These are phyloP conservation scores for Falcunculus frontatus DNA, from an alignment of 2,113 vertebrate species.

Conservation along the genomic window DNA sequence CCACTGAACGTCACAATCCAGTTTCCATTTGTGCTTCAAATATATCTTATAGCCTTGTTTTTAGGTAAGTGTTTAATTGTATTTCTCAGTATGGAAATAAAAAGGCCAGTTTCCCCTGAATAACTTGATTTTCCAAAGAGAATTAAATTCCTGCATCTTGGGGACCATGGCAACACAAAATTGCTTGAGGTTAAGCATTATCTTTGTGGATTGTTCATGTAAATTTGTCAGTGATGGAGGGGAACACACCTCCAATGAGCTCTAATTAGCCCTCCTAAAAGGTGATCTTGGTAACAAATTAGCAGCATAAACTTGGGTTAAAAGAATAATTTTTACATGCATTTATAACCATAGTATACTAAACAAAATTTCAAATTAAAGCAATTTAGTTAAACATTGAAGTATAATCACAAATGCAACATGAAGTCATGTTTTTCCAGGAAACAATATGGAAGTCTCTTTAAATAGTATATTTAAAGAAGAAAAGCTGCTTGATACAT, in stretches of 20 bases:
- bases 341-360: background rate
- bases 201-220: background rate
- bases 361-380: background rate
- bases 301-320: background rate
- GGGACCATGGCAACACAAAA: background rate
- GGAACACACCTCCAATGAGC: background rate
- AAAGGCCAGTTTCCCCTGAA: background rate
- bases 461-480: background rate
- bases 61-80: constrained; percentile 78
- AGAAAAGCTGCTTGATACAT: background rate
- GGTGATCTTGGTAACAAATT: background rate
- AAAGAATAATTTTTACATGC: background rate
- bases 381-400: background rate
- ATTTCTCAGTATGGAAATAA: background rate
- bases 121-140: background rate
- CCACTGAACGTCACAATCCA: constrained; percentile 80
- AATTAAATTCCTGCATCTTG: background rate
- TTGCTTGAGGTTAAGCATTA: background rate
- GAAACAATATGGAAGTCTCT: background rate
- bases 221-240: background rate
- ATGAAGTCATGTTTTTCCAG: background rate
- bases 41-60: constrained; percentile 85
- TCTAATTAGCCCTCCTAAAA: background rate
- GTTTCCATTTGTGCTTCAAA: constrained; percentile 85
- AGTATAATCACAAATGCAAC: background rate